Conservation (phyloP, 2,113 vertebrate species). For the Ctenomys sociabilis region DNA sequence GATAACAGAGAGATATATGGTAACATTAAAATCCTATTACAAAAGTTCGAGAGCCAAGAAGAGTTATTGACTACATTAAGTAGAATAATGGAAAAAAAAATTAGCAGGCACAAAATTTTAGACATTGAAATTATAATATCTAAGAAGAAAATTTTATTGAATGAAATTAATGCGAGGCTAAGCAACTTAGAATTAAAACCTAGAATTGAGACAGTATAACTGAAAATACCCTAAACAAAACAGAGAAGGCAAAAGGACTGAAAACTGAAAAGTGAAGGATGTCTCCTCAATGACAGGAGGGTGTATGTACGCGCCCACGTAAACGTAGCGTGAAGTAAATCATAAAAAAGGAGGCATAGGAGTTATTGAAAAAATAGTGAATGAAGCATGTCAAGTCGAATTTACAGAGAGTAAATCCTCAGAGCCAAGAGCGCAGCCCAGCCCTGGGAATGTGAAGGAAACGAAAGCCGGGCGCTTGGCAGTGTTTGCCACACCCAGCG, state of each 20-base stretch:
- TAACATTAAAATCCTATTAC: constrained; percentile 23
- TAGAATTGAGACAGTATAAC: background rate
- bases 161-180: constrained; percentile 11
- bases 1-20: background rate
- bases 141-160: background rate
- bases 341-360: background rate
- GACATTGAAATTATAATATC: background rate
- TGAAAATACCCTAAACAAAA: background rate
- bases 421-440: background rate
- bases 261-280: background rate
- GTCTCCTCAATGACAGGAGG: background rate
- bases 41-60: background rate
- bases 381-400: background rate
- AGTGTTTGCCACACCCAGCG: background rate
- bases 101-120: constrained; percentile 31
- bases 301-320: background rate
- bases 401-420: background rate
- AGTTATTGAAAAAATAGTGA: background rate
- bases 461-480: background rate
- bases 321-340: background rate
- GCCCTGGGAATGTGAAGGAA: background rate
- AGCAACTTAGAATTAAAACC: background rate
- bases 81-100: background rate
- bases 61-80: background rate
- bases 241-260: background rate